Evolutionary conservation across 2,113 vertebrate species (phyloP).

Genomic region (Lucifuga dentata): DNA sequence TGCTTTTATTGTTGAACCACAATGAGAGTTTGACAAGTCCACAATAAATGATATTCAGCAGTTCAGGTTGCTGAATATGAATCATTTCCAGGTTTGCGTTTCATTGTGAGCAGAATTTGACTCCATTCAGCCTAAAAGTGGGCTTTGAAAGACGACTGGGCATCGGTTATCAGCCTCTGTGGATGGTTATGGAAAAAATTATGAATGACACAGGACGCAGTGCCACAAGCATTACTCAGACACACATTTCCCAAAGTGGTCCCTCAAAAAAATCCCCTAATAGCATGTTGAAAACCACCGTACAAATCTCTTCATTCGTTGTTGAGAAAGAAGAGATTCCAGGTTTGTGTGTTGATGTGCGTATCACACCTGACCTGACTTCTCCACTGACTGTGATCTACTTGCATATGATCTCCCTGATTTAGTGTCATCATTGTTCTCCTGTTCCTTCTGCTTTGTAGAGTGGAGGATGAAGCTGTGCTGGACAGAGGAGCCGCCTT

Average conservation of each 20-base stretch:
- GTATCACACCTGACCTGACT: no score
- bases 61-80: not conserved
- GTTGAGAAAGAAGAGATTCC: no score
- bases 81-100: not conserved
- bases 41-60: not conserved
- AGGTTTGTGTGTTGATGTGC: no score
- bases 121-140: not conserved
- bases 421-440: slow-evolving; percentile 77
- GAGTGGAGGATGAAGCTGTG: slow-evolving; percentile 97
- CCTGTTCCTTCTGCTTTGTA: slow-evolving; percentile 85
- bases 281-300: no score
- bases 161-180: no score
- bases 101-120: not conserved
- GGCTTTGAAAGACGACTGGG: not conserved
- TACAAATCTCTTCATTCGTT: no score
- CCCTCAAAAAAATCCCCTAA: no score
- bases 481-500: slow-evolving; percentile 96
- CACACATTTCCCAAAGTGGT: no score
- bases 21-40: not conserved
- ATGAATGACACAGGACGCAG: no score
- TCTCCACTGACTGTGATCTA: no score
- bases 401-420: slow-evolving; percentile 56
- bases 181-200: no score
- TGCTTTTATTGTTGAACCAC: not conserved
- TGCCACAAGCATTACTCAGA: no score